These are phyloP conservation scores for Hemibagrus guttatus DNA, from an alignment of 2,797 vertebrate genomes.

Conservation along the genomic window DNA sequence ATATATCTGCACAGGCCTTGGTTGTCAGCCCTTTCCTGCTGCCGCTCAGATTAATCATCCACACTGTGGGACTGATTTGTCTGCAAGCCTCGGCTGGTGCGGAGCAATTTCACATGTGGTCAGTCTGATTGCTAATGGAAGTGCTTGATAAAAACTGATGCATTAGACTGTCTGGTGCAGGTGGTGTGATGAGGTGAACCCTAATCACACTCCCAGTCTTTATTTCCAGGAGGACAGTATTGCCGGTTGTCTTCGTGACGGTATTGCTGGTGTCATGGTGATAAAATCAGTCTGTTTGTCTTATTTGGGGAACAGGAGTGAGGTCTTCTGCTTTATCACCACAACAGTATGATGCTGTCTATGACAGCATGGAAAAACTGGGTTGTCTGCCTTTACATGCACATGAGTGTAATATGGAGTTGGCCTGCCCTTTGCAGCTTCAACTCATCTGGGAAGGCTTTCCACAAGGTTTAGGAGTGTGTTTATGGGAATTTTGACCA, in stretches of 20 bases:
- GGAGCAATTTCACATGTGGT: conserved; percentile 22
- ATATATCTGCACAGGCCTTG: conserved; percentile 12
- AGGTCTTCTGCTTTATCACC: background rate
- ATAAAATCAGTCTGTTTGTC: conserved; percentile 1
- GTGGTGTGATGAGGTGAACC: conserved; percentile 23
- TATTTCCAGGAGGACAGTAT: background rate
- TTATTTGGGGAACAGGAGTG: background rate
- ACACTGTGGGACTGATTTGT: conserved; percentile 1
- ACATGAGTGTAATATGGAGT: too few relatives aligned
- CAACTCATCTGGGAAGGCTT: too few relatives aligned
- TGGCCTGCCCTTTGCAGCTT: too few relatives aligned
- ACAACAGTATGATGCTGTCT: background rate
- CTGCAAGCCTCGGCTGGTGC: conserved; percentile 15
- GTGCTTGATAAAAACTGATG: conserved; percentile 14
- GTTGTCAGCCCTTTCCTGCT: background rate
- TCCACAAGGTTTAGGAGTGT: too few relatives aligned
- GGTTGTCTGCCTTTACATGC: too few relatives aligned
- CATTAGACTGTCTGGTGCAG: conserved; percentile 20
- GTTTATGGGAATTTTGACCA: too few relatives aligned
- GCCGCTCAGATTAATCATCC: conserved; percentile 12
- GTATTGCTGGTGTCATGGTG: conserved; percentile 9
- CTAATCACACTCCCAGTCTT: background rate
- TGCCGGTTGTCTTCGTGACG: too few relatives aligned
- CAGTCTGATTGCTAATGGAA: conserved; percentile 29
- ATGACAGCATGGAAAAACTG: too few relatives aligned